phyloP scores from a whole-genome alignment of 2,113 vertebrate species.

The Hepsetus odoe region DNA sequence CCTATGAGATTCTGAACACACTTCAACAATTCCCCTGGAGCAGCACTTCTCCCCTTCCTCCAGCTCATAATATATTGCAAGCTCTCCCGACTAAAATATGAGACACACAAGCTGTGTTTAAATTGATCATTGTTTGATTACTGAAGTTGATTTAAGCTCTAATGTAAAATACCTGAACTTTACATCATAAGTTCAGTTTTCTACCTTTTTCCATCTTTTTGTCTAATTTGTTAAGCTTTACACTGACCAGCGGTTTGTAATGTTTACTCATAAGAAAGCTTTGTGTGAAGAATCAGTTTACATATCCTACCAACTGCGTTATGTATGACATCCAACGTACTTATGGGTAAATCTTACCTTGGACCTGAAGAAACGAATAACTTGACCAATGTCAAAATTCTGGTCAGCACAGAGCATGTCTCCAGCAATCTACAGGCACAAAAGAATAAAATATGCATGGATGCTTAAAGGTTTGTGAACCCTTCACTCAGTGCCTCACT shows the following conservation, averaged over 20 bases:
- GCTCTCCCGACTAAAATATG: slow-evolving; percentile 73
- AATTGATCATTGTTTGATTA: too few species aligned
- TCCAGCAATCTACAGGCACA: slow-evolving; percentile 74
- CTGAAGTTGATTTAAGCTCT: too few species aligned
- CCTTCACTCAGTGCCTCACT: too few species aligned
- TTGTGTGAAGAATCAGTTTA: neutral
- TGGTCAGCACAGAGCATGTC: slow-evolving; percentile 85
- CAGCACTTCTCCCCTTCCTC: slow-evolving; percentile 76
- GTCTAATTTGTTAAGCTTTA: too few species aligned
- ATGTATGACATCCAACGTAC: neutral
- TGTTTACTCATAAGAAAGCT: neutral
- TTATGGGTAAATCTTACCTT: slow-evolving; percentile 66
- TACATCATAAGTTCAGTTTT: too few species aligned
- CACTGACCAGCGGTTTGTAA: neutral
- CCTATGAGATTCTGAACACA: slow-evolving; percentile 78
- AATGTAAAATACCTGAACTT: too few species aligned
- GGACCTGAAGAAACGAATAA: slow-evolving; percentile 80
- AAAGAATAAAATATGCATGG: too few species aligned
- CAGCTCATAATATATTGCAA: slow-evolving; percentile 82
- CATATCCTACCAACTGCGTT: neutral
- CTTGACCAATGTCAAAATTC: slow-evolving; percentile 82
- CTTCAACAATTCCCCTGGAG: slow-evolving; percentile 81
- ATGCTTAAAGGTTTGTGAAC: too few species aligned
- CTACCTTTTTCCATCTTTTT: too few species aligned
- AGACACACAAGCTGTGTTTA: slow-evolving; percentile 3